A percentile compares a stretch with the other conserved stretches of the same genome.
Evolutionary conservation across 2,797 vertebrate species (phyloP).

Genomic region (Crocidura indochinensis): DNA sequence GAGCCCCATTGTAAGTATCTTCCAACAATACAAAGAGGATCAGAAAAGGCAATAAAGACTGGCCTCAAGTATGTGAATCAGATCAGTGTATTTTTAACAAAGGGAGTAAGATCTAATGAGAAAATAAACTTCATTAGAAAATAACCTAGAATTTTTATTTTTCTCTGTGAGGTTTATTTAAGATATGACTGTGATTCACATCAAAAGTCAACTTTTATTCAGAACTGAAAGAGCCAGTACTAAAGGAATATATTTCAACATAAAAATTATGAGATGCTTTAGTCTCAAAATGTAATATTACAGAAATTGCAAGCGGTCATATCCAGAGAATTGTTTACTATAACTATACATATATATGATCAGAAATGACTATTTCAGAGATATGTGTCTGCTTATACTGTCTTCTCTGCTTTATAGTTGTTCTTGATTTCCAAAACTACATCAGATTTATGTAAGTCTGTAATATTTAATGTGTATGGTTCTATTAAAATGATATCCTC

Average conservation of each 20-base stretch:
- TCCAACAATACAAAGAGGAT: background rate
- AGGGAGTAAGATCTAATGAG: background rate
- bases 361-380: background rate
- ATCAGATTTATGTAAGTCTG: background rate
- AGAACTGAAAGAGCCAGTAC: background rate
- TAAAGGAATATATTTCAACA: background rate
- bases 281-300: background rate
- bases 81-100: conserved; percentile 22
- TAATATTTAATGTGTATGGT: background rate
- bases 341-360: background rate
- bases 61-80: background rate
- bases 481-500: background rate
- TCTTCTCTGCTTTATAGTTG: background rate
- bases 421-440: background rate
- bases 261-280: conserved; percentile 5
- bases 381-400: background rate
- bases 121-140: background rate
- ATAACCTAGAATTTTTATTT: background rate
- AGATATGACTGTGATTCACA: background rate
- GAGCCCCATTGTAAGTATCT: background rate
- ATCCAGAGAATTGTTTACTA: background rate
- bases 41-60: background rate
- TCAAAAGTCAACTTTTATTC: background rate
- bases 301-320: background rate
- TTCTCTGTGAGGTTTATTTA: background rate